Conservation (phyloP, 1,140 invertebrate species). For the Orius insidiosus region DNA sequence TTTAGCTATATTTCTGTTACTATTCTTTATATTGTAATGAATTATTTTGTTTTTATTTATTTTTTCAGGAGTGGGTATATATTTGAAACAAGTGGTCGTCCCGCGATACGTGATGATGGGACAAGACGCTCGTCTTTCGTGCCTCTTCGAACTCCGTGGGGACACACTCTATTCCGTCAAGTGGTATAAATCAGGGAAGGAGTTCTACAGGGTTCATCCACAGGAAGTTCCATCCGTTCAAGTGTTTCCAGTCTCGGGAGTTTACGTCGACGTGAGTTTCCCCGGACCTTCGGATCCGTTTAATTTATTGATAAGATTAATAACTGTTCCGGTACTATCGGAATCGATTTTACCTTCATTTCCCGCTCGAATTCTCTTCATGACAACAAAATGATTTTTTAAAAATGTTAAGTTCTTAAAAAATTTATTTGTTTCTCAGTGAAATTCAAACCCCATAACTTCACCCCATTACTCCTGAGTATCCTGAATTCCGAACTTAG, state of each 20-base stretch:
- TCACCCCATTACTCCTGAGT: too few species aligned
- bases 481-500: too few species aligned
- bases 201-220: conserved; percentile 63
- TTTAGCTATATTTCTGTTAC: too few species aligned
- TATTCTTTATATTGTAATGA: too few species aligned
- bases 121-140: conserved; percentile 37
- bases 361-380: too few species aligned
- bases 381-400: too few species aligned
- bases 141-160: conserved; percentile 43
- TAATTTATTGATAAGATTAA: too few species aligned
- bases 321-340: too few species aligned
- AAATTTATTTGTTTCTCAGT: too few species aligned
- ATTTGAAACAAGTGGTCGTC: conserved; percentile 29
- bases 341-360: too few species aligned
- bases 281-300: not conserved
- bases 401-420: too few species aligned
- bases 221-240: conserved; percentile 41
- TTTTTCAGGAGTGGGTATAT: conserved; percentile 3
- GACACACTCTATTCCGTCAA: conserved; percentile 58
- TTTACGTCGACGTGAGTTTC: conserved; percentile 21
- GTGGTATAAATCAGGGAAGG: conserved; percentile 61
- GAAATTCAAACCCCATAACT: too few species aligned
- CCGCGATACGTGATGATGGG: conserved; percentile 47
- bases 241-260: conserved; percentile 38
- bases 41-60: not conserved